These are phyloP conservation scores for Acronicta alni DNA, from an alignment of 2,888 invertebrate genomes.

Conservation along the genomic window DNA sequence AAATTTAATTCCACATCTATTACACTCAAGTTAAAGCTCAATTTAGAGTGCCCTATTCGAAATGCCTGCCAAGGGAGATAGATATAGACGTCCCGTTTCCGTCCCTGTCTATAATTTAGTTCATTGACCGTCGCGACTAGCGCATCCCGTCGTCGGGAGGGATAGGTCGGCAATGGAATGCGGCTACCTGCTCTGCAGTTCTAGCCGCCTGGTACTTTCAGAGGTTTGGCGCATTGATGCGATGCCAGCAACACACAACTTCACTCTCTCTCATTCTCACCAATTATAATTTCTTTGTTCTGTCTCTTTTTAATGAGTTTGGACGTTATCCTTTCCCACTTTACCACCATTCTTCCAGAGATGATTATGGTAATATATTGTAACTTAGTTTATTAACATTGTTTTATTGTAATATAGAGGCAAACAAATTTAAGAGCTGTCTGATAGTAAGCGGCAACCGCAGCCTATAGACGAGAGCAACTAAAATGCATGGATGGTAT, in stretches of 20 bases:
- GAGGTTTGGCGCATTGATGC: conserved; percentile 78
- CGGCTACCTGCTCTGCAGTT: conserved; percentile 62
- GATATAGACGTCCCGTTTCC: conserved; percentile 76
- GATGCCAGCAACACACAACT: conserved; percentile 43
- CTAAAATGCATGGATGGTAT: too few species aligned
- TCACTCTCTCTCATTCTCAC: conserved; percentile 6
- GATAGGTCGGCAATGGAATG: conserved; percentile 75
- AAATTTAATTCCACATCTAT: conserved; percentile 49
- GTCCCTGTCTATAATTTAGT: conserved; percentile 71
- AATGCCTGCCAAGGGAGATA: conserved; percentile 58
- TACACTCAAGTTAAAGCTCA: conserved; percentile 1
- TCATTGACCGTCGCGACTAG: conserved; percentile 74
- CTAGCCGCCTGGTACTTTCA: conserved; percentile 80
- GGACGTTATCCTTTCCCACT: not conserved
- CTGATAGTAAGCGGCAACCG: too few species aligned
- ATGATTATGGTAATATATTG: too few species aligned
- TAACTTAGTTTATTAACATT: too few species aligned
- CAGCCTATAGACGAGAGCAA: too few species aligned
- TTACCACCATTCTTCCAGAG: not conserved
- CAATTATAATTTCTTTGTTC: not conserved
- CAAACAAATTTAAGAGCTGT: too few species aligned
- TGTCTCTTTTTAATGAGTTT: conserved; percentile 5
- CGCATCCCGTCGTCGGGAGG: conserved; percentile 72
- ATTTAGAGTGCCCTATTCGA: conserved; percentile 16
- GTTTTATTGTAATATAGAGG: too few species aligned